A percentile compares a stretch with the other conserved stretches of the same genome.
phyloP scores from a whole-genome alignment of 2,797 vertebrate species.

The Muscicapa striata region DNA sequence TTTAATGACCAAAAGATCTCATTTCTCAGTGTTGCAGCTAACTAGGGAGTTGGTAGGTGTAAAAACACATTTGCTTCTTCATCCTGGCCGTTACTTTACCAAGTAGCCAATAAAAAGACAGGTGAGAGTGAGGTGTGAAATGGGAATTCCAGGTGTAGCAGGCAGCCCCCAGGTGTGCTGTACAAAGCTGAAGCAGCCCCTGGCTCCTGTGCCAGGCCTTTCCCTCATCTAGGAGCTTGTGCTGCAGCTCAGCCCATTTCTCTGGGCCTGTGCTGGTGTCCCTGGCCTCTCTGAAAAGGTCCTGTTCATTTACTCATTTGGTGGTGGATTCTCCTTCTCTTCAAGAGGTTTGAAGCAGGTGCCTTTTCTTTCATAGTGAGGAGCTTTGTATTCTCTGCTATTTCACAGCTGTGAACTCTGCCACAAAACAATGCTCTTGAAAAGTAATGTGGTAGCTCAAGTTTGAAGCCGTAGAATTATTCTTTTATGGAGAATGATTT shows the following conservation, averaged over 20 bases:
- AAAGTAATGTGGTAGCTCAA: neutral
- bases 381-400: neutral
- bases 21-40: neutral
- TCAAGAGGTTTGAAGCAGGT: neutral
- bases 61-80: neutral
- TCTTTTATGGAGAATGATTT: neutral
- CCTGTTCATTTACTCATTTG: neutral
- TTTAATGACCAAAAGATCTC: neutral
- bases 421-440: neutral
- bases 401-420: neutral
- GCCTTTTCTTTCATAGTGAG: neutral
- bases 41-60: neutral
- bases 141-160: neutral
- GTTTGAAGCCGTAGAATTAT: neutral
- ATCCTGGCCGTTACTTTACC: neutral
- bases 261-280: neutral
- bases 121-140: neutral
- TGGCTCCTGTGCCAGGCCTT: neutral
- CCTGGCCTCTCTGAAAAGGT: neutral
- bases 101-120: neutral
- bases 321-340: neutral
- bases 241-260: neutral
- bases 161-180: neutral
- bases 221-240: accelerated
- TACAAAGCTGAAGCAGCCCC: neutral